Percentiles rank a stretch among this genome's conserved stretches.
Evolutionary conservation across 2,888 invertebrate species (phyloP).

Genomic region (Trichogramma evanescens): DNA sequence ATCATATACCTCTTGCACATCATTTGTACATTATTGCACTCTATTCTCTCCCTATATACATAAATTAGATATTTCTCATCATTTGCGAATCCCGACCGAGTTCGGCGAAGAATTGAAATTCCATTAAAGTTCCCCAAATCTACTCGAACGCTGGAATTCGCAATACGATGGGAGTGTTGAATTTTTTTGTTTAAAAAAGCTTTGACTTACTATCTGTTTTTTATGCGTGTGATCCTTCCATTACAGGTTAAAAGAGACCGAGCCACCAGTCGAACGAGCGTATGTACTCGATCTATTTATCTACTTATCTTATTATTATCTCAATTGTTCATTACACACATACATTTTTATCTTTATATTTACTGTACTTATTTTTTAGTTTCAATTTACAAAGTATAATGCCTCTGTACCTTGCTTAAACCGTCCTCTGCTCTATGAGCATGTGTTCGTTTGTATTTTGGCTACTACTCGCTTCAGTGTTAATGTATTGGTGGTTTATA

Average conservation of each 20-base stretch:
- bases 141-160: no score
- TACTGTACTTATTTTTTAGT: background rate
- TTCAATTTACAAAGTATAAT: background rate
- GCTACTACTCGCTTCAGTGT: background rate
- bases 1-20: no score
- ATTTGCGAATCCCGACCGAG: no score
- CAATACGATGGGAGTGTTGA: background rate
- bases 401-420: background rate
- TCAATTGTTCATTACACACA: background rate
- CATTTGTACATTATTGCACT: no score
- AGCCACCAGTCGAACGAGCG: conserved; percentile 77
- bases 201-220: background rate
- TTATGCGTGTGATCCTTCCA: conserved; percentile 44
- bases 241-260: conserved; percentile 81
- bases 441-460: background rate
- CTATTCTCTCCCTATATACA: no score
- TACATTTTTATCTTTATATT: background rate
- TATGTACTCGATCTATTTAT: conserved; percentile 61
- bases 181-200: background rate
- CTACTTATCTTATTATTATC: conserved; percentile 32
- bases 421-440: background rate
- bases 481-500: no score
- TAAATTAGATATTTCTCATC: no score
- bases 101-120: no score
- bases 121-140: no score